Evolutionary conservation across 2,888 invertebrate species (phyloP).

Genomic region (Acheta domesticus): DNA sequence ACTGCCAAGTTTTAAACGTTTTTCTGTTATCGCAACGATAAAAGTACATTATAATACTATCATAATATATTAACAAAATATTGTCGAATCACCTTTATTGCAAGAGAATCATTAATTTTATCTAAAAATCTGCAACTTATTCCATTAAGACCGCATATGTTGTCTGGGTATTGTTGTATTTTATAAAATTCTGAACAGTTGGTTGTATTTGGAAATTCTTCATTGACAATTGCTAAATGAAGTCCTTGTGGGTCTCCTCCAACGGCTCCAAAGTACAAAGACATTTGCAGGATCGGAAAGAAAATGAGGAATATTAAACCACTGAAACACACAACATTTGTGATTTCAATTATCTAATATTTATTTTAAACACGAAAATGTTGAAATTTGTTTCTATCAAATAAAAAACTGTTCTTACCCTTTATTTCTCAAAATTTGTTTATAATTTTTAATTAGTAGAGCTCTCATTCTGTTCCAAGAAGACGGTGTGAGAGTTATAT

Average conservation of each 20-base stretch:
- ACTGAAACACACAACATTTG: conserved; percentile 51
- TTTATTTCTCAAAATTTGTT: conserved; percentile 67
- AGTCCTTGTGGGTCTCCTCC: conserved; percentile 72
- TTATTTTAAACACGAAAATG: neutral
- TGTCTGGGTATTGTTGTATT: conserved; percentile 18
- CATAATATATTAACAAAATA: too few relatives aligned
- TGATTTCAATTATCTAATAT: neutral
- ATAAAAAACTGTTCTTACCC: conserved; percentile 53
- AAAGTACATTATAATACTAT: too few relatives aligned
- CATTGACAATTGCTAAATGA: conserved; percentile 72
- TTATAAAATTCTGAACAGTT: conserved; percentile 22
- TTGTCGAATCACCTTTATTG: conserved; percentile 48
- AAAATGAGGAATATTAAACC: conserved; percentile 76
- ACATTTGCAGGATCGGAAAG: conserved; percentile 76
- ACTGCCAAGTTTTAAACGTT: too few relatives aligned
- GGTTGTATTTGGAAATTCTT: conserved; percentile 57
- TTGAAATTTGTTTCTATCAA: conserved; percentile 39
- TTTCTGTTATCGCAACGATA: too few relatives aligned
- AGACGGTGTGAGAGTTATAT: conserved; percentile 12
- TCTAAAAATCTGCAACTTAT: conserved; percentile 57
- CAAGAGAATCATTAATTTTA: conserved; percentile 56
- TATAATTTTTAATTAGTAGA: conserved; percentile 65
- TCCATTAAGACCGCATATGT: conserved; percentile 34
- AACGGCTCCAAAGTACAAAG: conserved; percentile 75
- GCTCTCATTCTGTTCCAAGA: conserved; percentile 51